Percentiles rank a stretch among this genome's conserved stretches.
These are phyloP conservation scores for Campaea margaritaria DNA, from an alignment of 2,888 invertebrate species.

Conservation along the genomic window DNA sequence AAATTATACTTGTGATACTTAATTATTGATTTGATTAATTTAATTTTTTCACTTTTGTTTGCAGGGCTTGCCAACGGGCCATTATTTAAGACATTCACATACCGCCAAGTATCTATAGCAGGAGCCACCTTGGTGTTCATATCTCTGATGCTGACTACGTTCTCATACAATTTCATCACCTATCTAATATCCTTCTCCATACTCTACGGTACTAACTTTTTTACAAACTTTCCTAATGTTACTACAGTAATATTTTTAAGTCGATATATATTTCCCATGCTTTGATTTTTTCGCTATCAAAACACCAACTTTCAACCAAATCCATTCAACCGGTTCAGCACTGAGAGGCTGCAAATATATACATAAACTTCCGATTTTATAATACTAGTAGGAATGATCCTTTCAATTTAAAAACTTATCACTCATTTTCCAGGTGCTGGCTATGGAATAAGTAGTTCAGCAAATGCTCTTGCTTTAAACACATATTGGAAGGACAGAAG, in stretches of 20 bases:
- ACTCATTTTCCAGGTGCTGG: slow-evolving; percentile 82
- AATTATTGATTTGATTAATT: not conserved
- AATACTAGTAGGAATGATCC: no score
- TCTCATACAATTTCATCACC: slow-evolving; percentile 86
- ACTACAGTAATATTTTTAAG: no score
- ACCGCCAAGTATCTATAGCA: slow-evolving; percentile 87
- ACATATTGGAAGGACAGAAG: slow-evolving; percentile 90
- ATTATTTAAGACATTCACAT: slow-evolving; percentile 87
- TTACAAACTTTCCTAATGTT: not conserved
- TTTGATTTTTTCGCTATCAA: no score
- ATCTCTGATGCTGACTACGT: slow-evolving; percentile 86
- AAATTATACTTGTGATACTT: no score
- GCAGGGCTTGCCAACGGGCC: slow-evolving; percentile 89
- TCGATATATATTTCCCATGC: no score
- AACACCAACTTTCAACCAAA: no score
- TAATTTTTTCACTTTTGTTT: slow-evolving; percentile 49
- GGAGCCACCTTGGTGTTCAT: slow-evolving; percentile 86
- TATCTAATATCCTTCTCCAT: slow-evolving; percentile 88
- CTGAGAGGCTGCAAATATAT: no score
- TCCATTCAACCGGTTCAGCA: no score
- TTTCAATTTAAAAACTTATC: no score
- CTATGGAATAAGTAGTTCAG: slow-evolving; percentile 87
- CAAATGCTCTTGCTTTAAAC: slow-evolving; percentile 89
- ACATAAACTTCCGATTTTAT: no score
- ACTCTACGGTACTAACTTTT: slow-evolving; percentile 85